A percentile compares a stretch with the other conserved stretches of the same genome.
phyloP scores from a whole-genome alignment of 2,888 invertebrate genomes.

The Drosophila mayaguana region DNA sequence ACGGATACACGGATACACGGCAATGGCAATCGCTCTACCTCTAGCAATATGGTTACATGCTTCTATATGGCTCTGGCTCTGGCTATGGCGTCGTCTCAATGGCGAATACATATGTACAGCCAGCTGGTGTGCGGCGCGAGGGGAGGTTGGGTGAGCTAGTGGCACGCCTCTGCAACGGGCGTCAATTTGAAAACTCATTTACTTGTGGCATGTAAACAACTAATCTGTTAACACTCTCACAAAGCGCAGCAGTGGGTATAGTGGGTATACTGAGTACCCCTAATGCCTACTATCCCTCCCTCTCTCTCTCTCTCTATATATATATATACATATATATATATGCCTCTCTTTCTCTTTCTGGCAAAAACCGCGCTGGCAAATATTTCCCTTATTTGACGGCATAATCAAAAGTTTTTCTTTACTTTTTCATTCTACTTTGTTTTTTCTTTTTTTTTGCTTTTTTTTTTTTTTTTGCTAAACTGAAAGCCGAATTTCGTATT shows the following conservation, averaged over 20 bases:
- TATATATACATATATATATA: too few species aligned
- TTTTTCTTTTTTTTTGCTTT: conserved; percentile 1
- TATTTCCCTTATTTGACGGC: conserved; percentile 69
- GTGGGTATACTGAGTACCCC: neutral
- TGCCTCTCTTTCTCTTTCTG: neutral
- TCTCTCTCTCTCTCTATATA: neutral
- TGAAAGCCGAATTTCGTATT: conserved; percentile 65
- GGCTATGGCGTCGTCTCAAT: conserved; percentile 47
- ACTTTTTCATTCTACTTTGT: conserved; percentile 15
- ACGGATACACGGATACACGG: conserved; percentile 41
- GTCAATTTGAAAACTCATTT: conserved; percentile 83
- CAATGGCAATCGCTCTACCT: conserved; percentile 30
- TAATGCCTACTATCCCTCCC: neutral
- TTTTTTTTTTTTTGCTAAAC: conserved; percentile 50
- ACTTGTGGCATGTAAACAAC: conserved; percentile 85
- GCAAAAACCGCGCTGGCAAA: conserved; percentile 66
- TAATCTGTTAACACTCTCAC: conserved; percentile 84
- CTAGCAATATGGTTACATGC: conserved; percentile 33
- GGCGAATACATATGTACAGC: conserved; percentile 37
- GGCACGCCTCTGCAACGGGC: conserved; percentile 66
- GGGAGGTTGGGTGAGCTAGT: neutral
- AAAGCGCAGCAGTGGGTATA: conserved; percentile 46
- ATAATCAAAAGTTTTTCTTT: conserved; percentile 69
- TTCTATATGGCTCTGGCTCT: neutral
- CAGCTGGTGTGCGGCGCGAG: neutral